A percentile compares a stretch with the other conserved stretches of the same genome.
Evolutionary conservation across 2,113 vertebrate species (phyloP).

Genomic region (Chitala chitala): DNA sequence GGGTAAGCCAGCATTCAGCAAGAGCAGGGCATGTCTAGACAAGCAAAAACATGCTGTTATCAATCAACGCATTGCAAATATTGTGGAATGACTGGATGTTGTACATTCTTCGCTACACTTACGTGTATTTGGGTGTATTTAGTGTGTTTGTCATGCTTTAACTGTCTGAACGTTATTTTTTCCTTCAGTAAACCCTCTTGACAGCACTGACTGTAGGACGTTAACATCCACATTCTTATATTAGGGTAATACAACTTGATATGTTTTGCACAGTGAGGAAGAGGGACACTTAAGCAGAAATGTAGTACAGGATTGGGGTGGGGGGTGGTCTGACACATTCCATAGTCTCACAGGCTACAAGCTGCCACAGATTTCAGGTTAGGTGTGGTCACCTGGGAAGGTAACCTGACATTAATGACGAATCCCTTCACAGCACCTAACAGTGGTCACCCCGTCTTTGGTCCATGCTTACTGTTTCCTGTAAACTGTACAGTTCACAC

Average conservation of each 20-base stretch:
- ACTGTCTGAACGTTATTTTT: neutral
- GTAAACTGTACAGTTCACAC: no score
- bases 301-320: neutral
- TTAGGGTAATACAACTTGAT: neutral
- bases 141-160: neutral
- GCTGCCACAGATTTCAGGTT: neutral
- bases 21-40: neutral
- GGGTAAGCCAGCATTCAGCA: neutral
- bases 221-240: neutral
- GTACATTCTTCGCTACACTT: neutral
- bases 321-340: neutral
- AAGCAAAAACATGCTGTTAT: neutral
- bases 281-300: neutral
- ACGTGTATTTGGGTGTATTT: neutral
- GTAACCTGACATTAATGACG: neutral
- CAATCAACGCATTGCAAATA: neutral
- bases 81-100: neutral
- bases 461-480: no score
- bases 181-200: neutral
- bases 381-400: neutral
- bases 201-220: neutral
- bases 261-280: conserved; percentile 5
- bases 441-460: no score
- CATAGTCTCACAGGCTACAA: neutral
- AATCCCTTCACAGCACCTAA: neutral